Conservation (phyloP, 2,888 invertebrate genomes). For the Drosophila paracracens region DNA sequence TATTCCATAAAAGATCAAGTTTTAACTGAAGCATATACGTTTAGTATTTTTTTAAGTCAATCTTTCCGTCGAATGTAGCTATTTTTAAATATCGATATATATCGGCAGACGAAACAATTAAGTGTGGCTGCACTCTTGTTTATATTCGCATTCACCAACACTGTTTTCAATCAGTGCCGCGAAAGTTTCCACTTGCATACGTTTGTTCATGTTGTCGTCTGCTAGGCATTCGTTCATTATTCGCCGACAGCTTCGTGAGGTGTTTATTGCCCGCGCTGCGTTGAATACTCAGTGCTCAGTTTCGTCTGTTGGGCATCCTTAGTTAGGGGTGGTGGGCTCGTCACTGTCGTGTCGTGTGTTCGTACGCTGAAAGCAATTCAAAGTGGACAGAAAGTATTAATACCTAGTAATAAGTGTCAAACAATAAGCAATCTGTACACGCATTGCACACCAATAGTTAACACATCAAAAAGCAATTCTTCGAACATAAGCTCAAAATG, state of each 20-base stretch:
- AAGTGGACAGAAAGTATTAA: constrained; percentile 51
- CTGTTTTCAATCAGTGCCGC: constrained; percentile 35
- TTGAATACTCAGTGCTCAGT: constrained; percentile 43
- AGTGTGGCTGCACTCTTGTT: not conserved
- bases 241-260: constrained; percentile 50
- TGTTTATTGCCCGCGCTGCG: constrained; percentile 42
- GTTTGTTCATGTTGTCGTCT: constrained; percentile 21
- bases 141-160: constrained; percentile 12
- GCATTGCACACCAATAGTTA: constrained; percentile 31
- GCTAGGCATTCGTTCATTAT: constrained; percentile 49
- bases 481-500: constrained; percentile 69
- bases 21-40: not conserved
- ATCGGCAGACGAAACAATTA: not conserved
- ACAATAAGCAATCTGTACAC: constrained; percentile 20
- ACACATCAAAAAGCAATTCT: constrained; percentile 55
- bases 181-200: constrained; percentile 20
- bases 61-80: not conserved
- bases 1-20: not conserved
- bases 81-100: not conserved
- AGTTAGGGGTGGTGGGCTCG: constrained; percentile 43
- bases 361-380: constrained; percentile 19
- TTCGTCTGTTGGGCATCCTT: constrained; percentile 40
- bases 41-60: not conserved
- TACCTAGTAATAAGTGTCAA: constrained; percentile 55
- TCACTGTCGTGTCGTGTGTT: constrained; percentile 40